These are phyloP conservation scores for Cynocephalus volans DNA, from an alignment of 2,113 vertebrate genomes.

Conservation along the genomic window DNA sequence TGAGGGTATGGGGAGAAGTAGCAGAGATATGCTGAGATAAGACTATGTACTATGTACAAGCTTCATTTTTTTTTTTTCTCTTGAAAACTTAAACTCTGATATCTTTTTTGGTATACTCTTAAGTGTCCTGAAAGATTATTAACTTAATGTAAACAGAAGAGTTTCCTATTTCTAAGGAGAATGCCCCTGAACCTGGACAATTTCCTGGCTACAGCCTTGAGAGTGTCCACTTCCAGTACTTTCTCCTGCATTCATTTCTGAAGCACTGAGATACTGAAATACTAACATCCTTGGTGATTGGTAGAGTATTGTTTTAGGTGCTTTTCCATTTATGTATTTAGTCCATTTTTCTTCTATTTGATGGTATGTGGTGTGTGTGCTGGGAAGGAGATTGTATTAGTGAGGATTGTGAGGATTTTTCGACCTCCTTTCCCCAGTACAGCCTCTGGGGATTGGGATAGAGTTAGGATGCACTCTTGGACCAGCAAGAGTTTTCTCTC, in stretches of 20 bases:
- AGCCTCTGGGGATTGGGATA: neutral
- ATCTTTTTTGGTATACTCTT: neutral
- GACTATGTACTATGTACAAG: fast-evolving
- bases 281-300: neutral
- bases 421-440: neutral
- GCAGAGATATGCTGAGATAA: neutral
- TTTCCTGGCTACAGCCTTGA: neutral
- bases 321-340: neutral
- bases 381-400: neutral
- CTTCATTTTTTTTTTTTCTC: neutral
- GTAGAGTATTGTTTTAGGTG: neutral
- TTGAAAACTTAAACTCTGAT: neutral
- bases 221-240: neutral
- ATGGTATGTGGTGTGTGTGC: neutral
- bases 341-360: neutral
- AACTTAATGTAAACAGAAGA: neutral
- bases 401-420: neutral
- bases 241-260: neutral
- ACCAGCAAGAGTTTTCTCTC: neutral
- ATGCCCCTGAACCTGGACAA: neutral
- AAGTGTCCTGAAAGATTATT: neutral
- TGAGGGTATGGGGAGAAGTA: fast-evolving
- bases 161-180: neutral
- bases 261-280: neutral
- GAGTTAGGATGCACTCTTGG: neutral